Percentiles rank a stretch among this genome's conserved stretches.
Conservation (phyloP, 2,113 vertebrate species). For the Sigmodon hispidus region DNA sequence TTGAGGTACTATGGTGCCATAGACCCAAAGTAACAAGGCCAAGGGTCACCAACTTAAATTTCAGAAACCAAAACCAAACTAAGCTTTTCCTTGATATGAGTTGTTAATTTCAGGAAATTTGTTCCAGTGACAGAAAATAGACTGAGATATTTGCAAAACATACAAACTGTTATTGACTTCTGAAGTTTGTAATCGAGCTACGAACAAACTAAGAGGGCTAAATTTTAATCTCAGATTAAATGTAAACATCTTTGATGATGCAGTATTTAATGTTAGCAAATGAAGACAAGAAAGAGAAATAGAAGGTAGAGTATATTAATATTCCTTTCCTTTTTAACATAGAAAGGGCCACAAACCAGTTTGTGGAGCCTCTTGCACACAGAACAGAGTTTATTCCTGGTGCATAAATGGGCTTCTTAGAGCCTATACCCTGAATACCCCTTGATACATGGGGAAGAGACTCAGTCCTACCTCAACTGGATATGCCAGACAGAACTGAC, state of each 20-base stretch:
- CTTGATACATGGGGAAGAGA: too few relatives aligned
- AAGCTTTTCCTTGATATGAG: background rate
- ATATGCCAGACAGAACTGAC: too few relatives aligned
- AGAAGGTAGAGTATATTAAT: background rate
- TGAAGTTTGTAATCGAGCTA: background rate
- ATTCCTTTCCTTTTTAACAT: background rate
- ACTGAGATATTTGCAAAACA: background rate
- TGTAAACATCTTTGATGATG: background rate
- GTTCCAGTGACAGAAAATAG: background rate
- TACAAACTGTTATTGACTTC: background rate
- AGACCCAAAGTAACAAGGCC: background rate
- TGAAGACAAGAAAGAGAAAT: background rate
- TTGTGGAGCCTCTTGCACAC: too few relatives aligned
- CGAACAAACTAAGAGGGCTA: background rate
- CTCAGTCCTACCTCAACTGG: too few relatives aligned
- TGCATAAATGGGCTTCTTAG: too few relatives aligned
- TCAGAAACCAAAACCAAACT: background rate
- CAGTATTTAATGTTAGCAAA: background rate
- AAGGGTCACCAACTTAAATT: background rate
- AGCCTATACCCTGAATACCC: too few relatives aligned
- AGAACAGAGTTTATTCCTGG: too few relatives aligned
- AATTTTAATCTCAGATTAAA: background rate
- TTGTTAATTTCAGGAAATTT: background rate
- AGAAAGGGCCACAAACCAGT: background rate
- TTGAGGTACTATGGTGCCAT: too few relatives aligned